Evolutionary conservation across 2,797 vertebrate genomes (phyloP), one percentile per base, ranked within the genome.

Genomic region (Eospalax fontanierii): DNA sequence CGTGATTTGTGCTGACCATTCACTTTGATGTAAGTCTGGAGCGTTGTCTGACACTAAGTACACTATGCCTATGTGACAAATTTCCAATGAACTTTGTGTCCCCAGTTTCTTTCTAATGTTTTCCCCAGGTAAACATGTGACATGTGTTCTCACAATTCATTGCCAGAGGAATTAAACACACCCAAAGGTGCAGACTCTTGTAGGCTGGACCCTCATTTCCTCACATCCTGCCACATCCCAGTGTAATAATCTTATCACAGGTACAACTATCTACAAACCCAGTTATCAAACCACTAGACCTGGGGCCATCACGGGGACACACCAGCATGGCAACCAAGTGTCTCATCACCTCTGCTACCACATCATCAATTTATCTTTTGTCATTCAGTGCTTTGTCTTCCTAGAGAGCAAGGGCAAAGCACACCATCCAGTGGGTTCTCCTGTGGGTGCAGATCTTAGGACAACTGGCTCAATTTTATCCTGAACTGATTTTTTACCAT

Each of bases 301-400:
- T 50, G 2, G 50, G 9, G 10, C 38, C 24, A 26, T 33, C 35
- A 59, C 61, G 18, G n/a, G n/a, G n/a, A 90, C 18, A 33, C 8
- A 1, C 19, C 33, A 22, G 61, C 57, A 63, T 28, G 92, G 6
- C 35, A 22, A 82, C 19, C 40, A 65, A 38, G 46, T 50, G 46
- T 11, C 46, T 50, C 46, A 50, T 11, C 46, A 50, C 11, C 11
- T 50, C 4, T 76, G 50, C 11, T 71, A 9, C 74, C 92, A 96
- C 91, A 95, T 93, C 96, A 61, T 88, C 70, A 50, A 50, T 6
- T n/a, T n/a, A 50, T 50, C 35, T 10, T 81, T 21, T 38, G 15
- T 3, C 43, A 26, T 43, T 61, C 61, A 15, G n/a, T 26, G 19
- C 15, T 28, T 18, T 21, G 33, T 35, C 16, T 57, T 19, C 68